Conservation (phyloP, 2,797 vertebrate genomes). For the Emydoidea blandingii region DNA sequence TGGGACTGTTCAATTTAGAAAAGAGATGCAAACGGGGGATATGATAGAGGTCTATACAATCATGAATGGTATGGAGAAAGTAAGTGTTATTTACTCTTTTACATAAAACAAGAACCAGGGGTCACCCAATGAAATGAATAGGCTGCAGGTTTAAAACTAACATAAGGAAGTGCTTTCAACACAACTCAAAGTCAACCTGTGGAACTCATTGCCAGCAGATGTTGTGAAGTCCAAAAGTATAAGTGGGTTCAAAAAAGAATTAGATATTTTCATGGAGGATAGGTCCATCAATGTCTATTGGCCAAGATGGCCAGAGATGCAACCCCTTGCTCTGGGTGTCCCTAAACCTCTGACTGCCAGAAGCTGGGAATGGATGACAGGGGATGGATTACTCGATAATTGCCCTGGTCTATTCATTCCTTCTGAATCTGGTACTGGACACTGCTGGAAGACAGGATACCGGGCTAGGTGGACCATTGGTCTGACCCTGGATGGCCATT, state of each 20-base stretch:
- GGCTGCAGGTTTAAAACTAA: neutral
- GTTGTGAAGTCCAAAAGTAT: neutral
- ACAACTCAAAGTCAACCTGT: neutral
- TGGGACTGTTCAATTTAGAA: neutral
- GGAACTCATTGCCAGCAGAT: neutral
- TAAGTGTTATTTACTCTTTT: neutral
- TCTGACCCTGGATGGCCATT: neutral
- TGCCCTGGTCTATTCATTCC: neutral
- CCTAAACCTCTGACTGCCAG: neutral
- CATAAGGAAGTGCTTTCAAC: neutral
- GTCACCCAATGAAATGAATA: neutral
- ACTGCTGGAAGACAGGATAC: neutral
- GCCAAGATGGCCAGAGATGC: neutral
- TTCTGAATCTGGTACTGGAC: neutral
- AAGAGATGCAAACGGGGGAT: neutral
- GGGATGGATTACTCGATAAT: neutral
- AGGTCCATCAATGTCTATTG: neutral
- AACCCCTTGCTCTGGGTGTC: neutral
- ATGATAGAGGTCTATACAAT: neutral
- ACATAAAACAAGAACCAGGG: neutral
- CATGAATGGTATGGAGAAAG: neutral
- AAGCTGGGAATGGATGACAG: neutral
- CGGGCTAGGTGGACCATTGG: neutral
- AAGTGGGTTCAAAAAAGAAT: neutral
- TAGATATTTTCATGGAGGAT: neutral